Base-by-base conservation (phyloP, 37 sponge, comb jelly and placozoan species). In the Beroe ovata region DNA sequence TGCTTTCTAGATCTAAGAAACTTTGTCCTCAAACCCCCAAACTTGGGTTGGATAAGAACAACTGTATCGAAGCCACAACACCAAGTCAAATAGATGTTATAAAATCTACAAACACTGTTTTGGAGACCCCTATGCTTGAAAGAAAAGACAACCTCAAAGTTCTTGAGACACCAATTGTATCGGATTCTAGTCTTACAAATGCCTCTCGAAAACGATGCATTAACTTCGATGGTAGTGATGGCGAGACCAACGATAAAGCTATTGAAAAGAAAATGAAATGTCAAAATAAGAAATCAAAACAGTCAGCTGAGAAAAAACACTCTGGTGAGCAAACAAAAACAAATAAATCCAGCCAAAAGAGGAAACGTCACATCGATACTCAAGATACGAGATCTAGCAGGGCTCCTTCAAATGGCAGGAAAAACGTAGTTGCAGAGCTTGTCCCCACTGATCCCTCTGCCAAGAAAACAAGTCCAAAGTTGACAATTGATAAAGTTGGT, bases 401-500 rank as follows among this genome's bases (percentile, higher is more conserved):
- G 11, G 54, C 54, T 16, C 54, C 54, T 16, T n/a, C n/a, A n/a
- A 47, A 16, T 16, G 54, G 54, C 11, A 34, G 35, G 34, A 66
- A 66, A 16, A 26, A 66, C 21, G 47, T 19, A 42, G 84, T 77
- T 77, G 84, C 33, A 19, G 84, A 77, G 33, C 26, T 4, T 8
- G 4, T 77, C 8, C 38, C 35, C 47, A 42, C 3, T 8, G 33
- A 77, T 1, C 42, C 22, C 1, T 32, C 20, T 23, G n/a, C 8
- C 4, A 36, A 39, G 20, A 77, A 77, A 77, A 16, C 54, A 4
- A 77, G 84, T 40, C 84, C 84, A 1, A 77, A 39, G 21, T 35
- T 77, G 16, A 77, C 42, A 25, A 77, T 77, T n/a, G 84, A 77
- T 19, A 77, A 77, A 35, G 84, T 42, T 23, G 84, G 84, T 28